These are phyloP conservation scores for Chitala chitala DNA, from an alignment of 2,113 vertebrate species.

Conservation along the genomic window DNA sequence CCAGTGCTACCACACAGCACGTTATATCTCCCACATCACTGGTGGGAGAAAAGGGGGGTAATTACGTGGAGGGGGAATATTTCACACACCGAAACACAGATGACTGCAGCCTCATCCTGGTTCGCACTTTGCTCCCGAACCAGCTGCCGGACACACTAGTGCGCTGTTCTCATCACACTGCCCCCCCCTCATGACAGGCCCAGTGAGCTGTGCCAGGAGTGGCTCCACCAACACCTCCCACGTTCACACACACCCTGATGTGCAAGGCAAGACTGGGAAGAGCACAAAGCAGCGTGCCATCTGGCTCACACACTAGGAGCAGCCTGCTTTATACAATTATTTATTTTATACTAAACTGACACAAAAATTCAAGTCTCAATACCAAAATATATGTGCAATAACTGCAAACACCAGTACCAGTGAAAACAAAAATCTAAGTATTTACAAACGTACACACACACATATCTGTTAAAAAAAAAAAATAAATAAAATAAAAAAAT, in stretches of 20 bases:
- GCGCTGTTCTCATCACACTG: background rate
- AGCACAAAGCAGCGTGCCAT: constrained; percentile 13
- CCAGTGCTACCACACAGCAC: too few relatives aligned
- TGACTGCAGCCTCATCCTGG: background rate
- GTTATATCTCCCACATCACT: too few relatives aligned
- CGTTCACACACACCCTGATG: background rate
- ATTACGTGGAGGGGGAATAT: background rate
- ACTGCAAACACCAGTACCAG: background rate
- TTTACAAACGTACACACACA: constrained; percentile 4
- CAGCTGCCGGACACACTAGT: constrained; percentile 9
- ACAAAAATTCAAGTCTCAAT: constrained; percentile 7
- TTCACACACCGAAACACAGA: background rate
- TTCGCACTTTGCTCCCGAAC: background rate
- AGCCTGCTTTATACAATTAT: background rate
- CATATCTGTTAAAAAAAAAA: background rate
- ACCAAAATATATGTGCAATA: constrained; percentile 3
- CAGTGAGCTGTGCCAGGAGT: background rate
- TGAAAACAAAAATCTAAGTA: background rate
- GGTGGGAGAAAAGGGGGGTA: background rate
- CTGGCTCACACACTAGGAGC: background rate
- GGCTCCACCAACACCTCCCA: constrained; percentile 18
- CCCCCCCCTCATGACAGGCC: too few relatives aligned
- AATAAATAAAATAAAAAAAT: background rate
- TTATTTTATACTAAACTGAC: constrained; percentile 5
- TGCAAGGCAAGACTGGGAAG: background rate